Conservation (phyloP, 2,888 invertebrate species). For the Ectropis crepuscularia region DNA sequence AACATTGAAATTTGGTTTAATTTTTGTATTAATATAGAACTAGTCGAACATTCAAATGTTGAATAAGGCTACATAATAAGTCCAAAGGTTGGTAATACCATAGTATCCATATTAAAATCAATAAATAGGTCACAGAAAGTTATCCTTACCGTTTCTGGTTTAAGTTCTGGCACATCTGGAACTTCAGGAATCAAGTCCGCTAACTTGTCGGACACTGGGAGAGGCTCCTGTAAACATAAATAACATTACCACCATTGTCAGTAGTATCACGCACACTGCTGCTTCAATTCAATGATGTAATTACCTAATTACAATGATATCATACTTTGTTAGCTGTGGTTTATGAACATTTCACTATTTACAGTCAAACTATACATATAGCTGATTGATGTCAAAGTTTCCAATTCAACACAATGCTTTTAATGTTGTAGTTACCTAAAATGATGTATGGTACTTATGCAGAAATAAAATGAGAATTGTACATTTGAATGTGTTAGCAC, state of each 20-base stretch:
- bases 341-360: conserved; percentile 1
- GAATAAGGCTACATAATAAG: too few species aligned
- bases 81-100: too few species aligned
- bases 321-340: conserved; percentile 12
- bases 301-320: conserved; percentile 14
- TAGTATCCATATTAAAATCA: too few species aligned
- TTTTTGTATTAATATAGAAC: too few species aligned
- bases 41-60: too few species aligned
- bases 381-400: conserved; percentile 13
- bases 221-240: conserved; percentile 64
- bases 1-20: too few species aligned
- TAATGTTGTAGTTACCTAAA: conserved; percentile 5
- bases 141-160: conserved; percentile 68
- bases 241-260: conserved; percentile 8
- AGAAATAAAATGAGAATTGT: conserved; percentile 1
- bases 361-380: conserved; percentile 7
- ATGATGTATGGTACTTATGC: neutral
- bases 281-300: conserved; percentile 1
- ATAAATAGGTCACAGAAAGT: neutral
- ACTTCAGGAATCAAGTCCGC: conserved; percentile 76
- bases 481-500: conserved; percentile 61
- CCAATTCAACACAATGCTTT: conserved; percentile 10
- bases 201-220: conserved; percentile 70
- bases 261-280: neutral
- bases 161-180: conserved; percentile 73